Conservation (phyloP, 2,888 invertebrate genomes). For the Sesia bembeciformis region DNA sequence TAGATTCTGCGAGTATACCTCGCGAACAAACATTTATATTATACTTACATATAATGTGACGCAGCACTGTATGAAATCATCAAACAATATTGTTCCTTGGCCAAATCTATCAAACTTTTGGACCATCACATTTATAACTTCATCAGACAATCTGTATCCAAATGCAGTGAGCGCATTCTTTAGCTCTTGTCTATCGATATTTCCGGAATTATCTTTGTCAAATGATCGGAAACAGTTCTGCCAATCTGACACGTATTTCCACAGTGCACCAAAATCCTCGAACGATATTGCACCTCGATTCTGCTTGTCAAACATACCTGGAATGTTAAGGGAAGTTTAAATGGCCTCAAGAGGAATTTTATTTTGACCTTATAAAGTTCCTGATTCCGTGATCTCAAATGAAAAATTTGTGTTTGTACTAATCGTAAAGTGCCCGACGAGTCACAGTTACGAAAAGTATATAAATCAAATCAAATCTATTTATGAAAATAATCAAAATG, state of each 20-base stretch:
- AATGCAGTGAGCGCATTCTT: constrained; percentile 92
- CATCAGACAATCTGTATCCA: constrained; percentile 90
- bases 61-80: constrained; percentile 98
- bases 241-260: constrained; percentile 99
- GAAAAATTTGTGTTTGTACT: too few species aligned
- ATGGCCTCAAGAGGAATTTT: too few species aligned
- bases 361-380: too few species aligned
- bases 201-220: constrained; percentile 93
- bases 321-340: neutral
- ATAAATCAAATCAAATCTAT: too few species aligned
- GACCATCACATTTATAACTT: constrained; percentile 85
- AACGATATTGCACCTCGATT: constrained; percentile 93
- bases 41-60: constrained; percentile 91
- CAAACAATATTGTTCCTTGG: constrained; percentile 93
- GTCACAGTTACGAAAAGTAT: too few species aligned
- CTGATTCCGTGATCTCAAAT: too few species aligned
- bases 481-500: too few species aligned
- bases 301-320: constrained; percentile 95
- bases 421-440: too few species aligned
- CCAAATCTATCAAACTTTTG: constrained; percentile 96
- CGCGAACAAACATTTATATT: neutral
- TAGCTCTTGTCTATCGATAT: constrained; percentile 93
- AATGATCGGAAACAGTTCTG: constrained; percentile 95
- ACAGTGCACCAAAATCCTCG: constrained; percentile 95
- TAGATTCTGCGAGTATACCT: too few species aligned